A percentile compares a stretch with the other conserved stretches of the same genome.
Evolutionary conservation across 2,113 vertebrate species (phyloP).

Genomic region (Sula dactylatra): DNA sequence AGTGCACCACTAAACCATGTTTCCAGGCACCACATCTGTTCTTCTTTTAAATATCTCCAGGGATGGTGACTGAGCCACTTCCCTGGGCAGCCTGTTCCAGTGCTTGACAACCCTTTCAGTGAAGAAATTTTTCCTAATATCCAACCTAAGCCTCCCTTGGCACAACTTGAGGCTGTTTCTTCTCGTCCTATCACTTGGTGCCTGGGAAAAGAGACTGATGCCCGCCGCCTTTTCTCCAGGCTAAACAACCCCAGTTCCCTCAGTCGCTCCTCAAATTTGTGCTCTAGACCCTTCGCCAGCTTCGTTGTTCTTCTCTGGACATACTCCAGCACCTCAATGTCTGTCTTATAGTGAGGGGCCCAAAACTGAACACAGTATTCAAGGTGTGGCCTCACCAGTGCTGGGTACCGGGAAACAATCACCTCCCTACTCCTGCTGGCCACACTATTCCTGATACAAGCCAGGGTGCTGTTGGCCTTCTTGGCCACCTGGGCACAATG

Average conservation of each 20-base stretch:
- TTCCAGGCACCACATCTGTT: background rate
- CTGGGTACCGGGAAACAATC: accelerated
- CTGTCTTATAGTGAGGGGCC: background rate
- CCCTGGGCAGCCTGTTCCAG: background rate
- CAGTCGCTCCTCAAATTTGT: background rate
- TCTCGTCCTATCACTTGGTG: accelerated
- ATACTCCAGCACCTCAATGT: background rate
- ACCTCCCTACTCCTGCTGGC: background rate
- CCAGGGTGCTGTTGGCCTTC: background rate
- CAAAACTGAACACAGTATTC: background rate
- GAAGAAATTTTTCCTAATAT: background rate
- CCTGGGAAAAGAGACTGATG: background rate
- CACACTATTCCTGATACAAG: background rate
- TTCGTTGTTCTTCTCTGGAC: background rate
- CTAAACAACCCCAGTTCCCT: background rate
- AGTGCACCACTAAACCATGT: background rate
- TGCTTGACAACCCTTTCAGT: background rate
- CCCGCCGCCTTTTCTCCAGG: background rate
- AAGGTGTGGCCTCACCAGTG: background rate
- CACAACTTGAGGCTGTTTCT: background rate
- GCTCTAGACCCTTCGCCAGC: background rate
- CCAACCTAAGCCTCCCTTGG: background rate
- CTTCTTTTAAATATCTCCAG: background rate
- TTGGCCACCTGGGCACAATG: background rate
- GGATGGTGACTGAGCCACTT: background rate